Conservation (phyloP, 2,797 vertebrate genomes). For the Heliangelus exortis region DNA sequence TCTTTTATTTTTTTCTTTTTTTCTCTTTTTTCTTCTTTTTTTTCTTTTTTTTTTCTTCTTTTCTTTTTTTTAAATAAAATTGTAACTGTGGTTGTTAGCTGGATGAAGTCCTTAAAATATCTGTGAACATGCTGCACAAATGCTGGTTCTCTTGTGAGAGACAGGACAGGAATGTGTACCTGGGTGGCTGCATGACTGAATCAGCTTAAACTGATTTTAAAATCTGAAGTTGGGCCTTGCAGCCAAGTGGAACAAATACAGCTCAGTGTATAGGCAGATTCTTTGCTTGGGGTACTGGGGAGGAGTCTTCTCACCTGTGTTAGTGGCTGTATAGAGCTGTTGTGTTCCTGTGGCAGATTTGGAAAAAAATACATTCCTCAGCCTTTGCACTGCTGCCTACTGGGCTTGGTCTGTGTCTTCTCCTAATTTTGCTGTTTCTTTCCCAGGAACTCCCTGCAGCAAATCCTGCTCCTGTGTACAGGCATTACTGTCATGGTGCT, state of each 20-base stretch:
- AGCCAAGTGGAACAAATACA: neutral
- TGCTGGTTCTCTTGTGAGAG: neutral
- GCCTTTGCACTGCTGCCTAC: neutral
- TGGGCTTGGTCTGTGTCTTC: neutral
- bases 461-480: conserved; percentile 89
- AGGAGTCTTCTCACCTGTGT: neutral
- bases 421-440: conserved; percentile 47
- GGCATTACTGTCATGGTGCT: conserved; percentile 92
- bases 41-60: no score
- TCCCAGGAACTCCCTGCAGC: conserved; percentile 88
- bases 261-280: neutral
- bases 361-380: neutral
- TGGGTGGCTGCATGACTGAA: neutral
- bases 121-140: neutral
- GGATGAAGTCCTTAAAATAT: neutral
- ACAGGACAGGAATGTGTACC: neutral
- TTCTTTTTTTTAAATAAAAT: no score
- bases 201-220: neutral
- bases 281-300: neutral
- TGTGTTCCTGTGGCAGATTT: neutral
- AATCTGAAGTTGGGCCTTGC: neutral
- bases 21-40: no score
- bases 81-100: neutral
- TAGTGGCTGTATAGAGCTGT: neutral
- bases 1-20: neutral